Evolutionary conservation across 1,140 invertebrate genomes (phyloP).

Genomic region (Tetramorium alpestre): DNA sequence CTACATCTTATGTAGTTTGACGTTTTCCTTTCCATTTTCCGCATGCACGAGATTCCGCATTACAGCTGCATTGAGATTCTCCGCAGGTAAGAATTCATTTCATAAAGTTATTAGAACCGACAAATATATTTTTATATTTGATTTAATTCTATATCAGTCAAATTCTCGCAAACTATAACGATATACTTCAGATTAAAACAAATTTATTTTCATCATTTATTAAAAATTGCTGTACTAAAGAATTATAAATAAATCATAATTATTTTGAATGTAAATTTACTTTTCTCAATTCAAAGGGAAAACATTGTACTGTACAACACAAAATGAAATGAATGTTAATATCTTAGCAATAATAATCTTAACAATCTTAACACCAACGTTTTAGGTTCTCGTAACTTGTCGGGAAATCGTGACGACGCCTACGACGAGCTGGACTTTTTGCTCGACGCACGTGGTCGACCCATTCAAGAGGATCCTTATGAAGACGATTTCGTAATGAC

Average conservation of each 20-base stretch:
- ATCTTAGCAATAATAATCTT: not conserved
- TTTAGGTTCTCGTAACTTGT: conserved; percentile 81
- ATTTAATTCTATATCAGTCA: not conserved
- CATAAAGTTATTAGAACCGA: not conserved
- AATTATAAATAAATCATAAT: not conserved
- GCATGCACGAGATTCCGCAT: conserved; percentile 15
- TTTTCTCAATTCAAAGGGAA: not conserved
- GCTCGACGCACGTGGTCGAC: conserved; percentile 73
- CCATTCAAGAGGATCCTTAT: conserved; percentile 73
- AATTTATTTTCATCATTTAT: not conserved
- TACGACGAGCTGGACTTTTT: conserved; percentile 80
- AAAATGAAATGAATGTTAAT: not conserved
- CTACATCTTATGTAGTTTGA: not conserved
- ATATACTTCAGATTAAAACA: not conserved
- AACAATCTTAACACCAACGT: conserved; percentile 17
- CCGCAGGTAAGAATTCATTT: conserved; percentile 43
- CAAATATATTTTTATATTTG: not conserved
- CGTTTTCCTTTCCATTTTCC: conserved; percentile 14
- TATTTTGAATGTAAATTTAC: not conserved
- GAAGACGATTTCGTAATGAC: conserved; percentile 79
- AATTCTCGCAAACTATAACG: not conserved
- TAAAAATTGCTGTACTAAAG: not conserved
- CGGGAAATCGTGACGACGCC: conserved; percentile 75
- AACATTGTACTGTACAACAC: not conserved
- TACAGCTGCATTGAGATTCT: not conserved